Conservation (phyloP, 2,113 vertebrate genomes). For the Pelvicachromis taeniatus region DNA sequence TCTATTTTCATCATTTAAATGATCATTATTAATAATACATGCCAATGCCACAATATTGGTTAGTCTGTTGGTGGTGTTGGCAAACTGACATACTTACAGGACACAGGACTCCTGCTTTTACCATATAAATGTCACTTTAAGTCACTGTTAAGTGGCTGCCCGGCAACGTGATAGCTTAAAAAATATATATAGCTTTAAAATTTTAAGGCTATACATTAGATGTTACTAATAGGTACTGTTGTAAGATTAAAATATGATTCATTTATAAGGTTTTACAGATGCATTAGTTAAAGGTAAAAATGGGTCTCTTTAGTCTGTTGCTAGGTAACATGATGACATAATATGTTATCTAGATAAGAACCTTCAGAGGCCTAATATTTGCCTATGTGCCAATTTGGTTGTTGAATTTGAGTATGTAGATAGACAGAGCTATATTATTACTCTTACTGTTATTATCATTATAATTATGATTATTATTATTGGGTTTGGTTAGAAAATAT, state of each 20-base stretch:
- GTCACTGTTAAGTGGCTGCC: background rate
- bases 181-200: background rate
- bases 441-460: background rate
- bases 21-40: background rate
- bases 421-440: background rate
- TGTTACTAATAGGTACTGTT: background rate
- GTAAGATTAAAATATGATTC: background rate
- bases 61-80: background rate
- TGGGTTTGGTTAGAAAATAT: background rate
- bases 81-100: background rate
- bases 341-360: background rate
- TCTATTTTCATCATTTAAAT: background rate
- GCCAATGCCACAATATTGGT: background rate
- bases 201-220: background rate
- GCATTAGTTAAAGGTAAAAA: background rate
- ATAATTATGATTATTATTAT: background rate
- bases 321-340: background rate
- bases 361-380: background rate
- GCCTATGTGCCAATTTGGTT: background rate
- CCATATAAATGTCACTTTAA: background rate
- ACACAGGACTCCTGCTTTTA: background rate
- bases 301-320: background rate
- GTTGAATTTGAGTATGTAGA: background rate
- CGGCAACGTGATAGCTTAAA: background rate
- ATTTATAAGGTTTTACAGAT: background rate